These are phyloP conservation scores for Alethe diademata DNA, from an alignment of 2,113 vertebrate genomes.

Conservation along the genomic window DNA sequence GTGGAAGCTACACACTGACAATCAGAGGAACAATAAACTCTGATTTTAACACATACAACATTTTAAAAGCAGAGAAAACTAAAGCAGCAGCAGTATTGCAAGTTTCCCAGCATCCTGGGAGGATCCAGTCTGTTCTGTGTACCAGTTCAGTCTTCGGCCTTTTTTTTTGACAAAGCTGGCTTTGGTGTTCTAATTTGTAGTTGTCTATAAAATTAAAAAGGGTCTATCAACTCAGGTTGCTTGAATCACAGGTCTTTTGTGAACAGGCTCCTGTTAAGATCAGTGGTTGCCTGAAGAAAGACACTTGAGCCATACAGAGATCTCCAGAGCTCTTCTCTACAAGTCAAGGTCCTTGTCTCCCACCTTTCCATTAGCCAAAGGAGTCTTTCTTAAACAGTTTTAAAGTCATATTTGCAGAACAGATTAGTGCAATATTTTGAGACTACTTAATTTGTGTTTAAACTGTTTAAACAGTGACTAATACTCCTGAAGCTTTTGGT, in stretches of 20 bases:
- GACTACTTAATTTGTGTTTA: conserved; percentile 23
- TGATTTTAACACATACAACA: neutral
- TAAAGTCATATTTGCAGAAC: neutral
- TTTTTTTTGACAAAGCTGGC: neutral
- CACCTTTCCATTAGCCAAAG: neutral
- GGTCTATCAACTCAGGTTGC: neutral
- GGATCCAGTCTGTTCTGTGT: neutral
- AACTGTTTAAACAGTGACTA: conserved; percentile 20
- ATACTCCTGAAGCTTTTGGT: conserved; percentile 4
- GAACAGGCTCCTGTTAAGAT: neutral
- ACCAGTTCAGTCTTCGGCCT: neutral
- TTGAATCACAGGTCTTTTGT: neutral
- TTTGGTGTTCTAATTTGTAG: neutral
- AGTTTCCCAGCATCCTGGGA: neutral
- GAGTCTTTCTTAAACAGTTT: conserved; percentile 3
- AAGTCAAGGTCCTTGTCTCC: neutral
- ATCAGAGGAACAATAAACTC: neutral
- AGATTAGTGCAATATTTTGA: conserved; percentile 19
- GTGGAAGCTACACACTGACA: neutral
- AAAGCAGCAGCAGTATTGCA: neutral
- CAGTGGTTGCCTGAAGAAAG: neutral
- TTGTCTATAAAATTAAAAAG: neutral
- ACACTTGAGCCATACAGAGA: neutral
- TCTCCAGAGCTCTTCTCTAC: neutral
- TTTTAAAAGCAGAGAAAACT: neutral